These are phyloP conservation scores for Cancer borealis DNA, from an alignment of 2,888 invertebrate genomes.

Conservation along the genomic window DNA sequence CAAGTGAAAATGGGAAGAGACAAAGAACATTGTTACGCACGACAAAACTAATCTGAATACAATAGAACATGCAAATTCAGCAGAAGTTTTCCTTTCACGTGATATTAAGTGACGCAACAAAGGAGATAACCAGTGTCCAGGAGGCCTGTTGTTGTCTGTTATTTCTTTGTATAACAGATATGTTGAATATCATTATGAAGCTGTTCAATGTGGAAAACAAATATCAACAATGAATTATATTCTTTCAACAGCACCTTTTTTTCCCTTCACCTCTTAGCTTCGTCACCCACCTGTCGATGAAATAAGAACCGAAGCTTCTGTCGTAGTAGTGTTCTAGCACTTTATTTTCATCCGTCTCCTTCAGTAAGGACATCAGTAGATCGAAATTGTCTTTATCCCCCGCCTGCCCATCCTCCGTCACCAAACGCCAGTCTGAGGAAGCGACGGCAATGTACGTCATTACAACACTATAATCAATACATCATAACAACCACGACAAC, in stretches of 20 bases:
- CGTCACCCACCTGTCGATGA: slow-evolving; percentile 44
- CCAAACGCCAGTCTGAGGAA: slow-evolving; percentile 36
- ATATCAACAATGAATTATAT: background rate
- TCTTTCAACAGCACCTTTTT: background rate
- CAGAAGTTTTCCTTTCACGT: background rate
- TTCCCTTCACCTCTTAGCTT: background rate
- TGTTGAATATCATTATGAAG: background rate
- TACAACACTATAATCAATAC: background rate
- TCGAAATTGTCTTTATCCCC: background rate
- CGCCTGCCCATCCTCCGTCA: slow-evolving; percentile 45
- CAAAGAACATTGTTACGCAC: background rate
- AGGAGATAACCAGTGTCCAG: background rate
- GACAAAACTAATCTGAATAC: background rate
- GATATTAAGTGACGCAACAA: background rate
- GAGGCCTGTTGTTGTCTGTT: background rate
- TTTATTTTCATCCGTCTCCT: slow-evolving; percentile 36
- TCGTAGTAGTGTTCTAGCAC: slow-evolving; percentile 53
- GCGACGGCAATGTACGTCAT: background rate
- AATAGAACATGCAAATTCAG: background rate
- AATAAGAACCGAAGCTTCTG: slow-evolving; percentile 46
- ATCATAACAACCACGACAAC: background rate
- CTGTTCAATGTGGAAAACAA: background rate
- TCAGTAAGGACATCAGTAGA: background rate
- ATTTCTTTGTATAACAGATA: background rate
- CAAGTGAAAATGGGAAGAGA: background rate